These are phyloP conservation scores for Chydorus sphaericus DNA, from an alignment of 2,888 invertebrate species.

Conservation along the genomic window DNA sequence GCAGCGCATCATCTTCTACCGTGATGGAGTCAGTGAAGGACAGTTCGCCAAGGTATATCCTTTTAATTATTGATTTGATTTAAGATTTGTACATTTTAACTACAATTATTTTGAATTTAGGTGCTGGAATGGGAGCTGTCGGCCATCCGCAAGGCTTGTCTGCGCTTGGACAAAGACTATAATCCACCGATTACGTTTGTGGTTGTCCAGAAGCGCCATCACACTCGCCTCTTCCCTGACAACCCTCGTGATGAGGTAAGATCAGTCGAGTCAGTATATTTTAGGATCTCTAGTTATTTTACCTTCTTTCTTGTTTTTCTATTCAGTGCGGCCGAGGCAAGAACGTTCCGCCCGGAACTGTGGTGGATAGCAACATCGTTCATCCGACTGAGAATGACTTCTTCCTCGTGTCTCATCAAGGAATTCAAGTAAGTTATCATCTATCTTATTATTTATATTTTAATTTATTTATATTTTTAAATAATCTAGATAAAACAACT, in stretches of 20 bases:
- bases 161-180: slow-evolving; percentile 35
- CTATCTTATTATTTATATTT: too few species aligned
- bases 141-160: slow-evolving; percentile 57
- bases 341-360: slow-evolving; percentile 74
- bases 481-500: too few species aligned
- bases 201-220: slow-evolving; percentile 93
- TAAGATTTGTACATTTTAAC: too few species aligned
- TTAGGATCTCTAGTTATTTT: not conserved
- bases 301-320: not conserved
- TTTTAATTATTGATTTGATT: too few species aligned
- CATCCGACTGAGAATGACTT: slow-evolving; percentile 79
- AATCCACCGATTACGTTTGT: slow-evolving; percentile 74
- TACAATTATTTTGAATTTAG: slow-evolving; percentile 25
- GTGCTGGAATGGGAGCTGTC: slow-evolving; percentile 49
- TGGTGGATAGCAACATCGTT: slow-evolving; percentile 70
- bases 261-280: too few species aligned
- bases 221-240: slow-evolving; percentile 48
- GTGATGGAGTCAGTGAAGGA: slow-evolving; percentile 79
- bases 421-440: slow-evolving; percentile 31
- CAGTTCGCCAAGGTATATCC: slow-evolving; percentile 54
- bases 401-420: slow-evolving; percentile 55
- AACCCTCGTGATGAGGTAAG: slow-evolving; percentile 36
- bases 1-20: slow-evolving; percentile 46
- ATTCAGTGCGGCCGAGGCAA: slow-evolving; percentile 41
- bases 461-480: too few species aligned